Percentiles rank a stretch among this genome's conserved stretches.
phyloP scores from a whole-genome alignment of 2,888 invertebrate species.

The Zygaena filipendulae region DNA sequence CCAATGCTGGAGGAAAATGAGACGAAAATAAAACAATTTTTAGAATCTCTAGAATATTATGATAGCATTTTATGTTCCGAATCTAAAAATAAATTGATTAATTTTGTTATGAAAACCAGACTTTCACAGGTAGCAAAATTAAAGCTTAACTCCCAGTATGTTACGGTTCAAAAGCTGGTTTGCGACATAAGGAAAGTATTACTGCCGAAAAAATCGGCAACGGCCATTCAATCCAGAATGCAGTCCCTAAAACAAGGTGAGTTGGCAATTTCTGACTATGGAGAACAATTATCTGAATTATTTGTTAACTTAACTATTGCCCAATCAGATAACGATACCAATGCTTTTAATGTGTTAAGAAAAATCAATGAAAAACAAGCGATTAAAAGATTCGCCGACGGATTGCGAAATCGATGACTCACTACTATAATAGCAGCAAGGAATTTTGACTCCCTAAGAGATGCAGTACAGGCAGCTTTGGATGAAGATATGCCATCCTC shows the following conservation, averaged over 20 bases:
- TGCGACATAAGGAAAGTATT: too few relatives aligned
- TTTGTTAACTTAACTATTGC: too few relatives aligned
- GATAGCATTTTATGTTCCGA: not conserved
- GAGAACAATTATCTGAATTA: too few relatives aligned
- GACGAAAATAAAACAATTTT: conserved; percentile 4
- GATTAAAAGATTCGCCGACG: conserved; percentile 5
- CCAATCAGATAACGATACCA: too few relatives aligned
- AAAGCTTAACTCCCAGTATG: too few relatives aligned
- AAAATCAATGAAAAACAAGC: conserved; percentile 7
- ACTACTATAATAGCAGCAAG: conserved; percentile 7
- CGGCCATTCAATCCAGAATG: conserved; percentile 3
- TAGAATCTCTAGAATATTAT: conserved; percentile 8
- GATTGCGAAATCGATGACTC: conserved; percentile 3
- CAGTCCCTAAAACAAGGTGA: not conserved
- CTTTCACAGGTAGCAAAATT: too few relatives aligned
- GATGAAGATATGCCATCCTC: conserved; percentile 6
- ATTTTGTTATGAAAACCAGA: conserved; percentile 10
- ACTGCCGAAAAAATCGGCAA: conserved; percentile 6
- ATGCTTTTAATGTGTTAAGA: too few relatives aligned
- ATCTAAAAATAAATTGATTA: conserved; percentile 3
- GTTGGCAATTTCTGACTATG: not conserved
- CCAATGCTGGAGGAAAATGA: conserved; percentile 7
- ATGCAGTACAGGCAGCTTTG: conserved; percentile 6
- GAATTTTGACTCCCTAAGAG: conserved; percentile 5
- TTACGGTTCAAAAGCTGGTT: too few relatives aligned